Evolutionary conservation across 2,888 invertebrate species (phyloP).

Genomic region (Erpobdella octoculata): DNA sequence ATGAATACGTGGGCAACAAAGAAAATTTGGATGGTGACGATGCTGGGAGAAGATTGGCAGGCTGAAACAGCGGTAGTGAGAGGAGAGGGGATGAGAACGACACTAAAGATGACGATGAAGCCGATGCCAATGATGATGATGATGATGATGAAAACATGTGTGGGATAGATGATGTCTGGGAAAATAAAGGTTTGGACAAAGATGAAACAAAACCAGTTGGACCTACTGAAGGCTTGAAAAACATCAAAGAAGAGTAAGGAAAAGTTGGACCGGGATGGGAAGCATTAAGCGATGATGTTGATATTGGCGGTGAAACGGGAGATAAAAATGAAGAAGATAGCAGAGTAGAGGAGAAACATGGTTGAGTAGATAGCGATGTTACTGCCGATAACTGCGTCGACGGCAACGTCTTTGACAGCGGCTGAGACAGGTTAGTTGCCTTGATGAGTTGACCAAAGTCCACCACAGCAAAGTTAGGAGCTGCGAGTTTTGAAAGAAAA

Average conservation of each 20-base stretch:
- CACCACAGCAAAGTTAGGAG: not conserved
- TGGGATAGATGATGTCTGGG: not conserved
- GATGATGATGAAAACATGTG: not conserved
- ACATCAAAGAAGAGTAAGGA: not conserved
- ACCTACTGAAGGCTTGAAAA: not conserved
- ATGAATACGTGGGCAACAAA: not conserved
- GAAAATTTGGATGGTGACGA: not conserved
- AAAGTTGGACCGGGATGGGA: not conserved
- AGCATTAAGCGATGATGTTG: not conserved
- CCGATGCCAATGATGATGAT: not conserved
- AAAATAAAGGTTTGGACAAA: not conserved
- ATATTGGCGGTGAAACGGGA: not conserved
- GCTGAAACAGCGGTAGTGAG: not conserved
- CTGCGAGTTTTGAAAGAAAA: not conserved
- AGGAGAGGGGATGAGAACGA: not conserved
- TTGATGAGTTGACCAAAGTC: not conserved
- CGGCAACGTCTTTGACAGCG: not conserved
- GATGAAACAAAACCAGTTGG: not conserved
- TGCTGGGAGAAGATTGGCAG: not conserved
- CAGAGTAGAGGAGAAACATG: no score
- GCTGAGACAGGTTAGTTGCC: not conserved
- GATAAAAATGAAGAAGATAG: no score
- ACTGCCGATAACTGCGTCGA: no score
- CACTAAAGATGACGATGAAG: not conserved
- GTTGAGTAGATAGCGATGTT: no score